These are phyloP conservation scores for Hecatera dysodea DNA, from an alignment of 2,888 invertebrate genomes.

Conservation along the genomic window DNA sequence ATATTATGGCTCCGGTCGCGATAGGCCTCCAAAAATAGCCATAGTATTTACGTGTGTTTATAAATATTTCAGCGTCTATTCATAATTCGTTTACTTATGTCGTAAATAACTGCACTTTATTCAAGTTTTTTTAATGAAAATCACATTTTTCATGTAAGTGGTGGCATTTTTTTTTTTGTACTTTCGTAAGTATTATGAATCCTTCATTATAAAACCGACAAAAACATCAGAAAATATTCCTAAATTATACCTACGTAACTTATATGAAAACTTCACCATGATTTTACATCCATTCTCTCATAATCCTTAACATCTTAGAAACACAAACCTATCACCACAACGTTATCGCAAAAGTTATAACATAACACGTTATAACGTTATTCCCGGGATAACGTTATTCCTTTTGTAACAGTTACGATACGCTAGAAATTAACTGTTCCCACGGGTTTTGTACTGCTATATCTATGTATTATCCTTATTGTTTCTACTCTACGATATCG, in stretches of 20 bases:
- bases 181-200: no score
- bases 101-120: no score
- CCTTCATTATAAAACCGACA: neutral
- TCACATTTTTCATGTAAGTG: no score
- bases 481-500: conserved; percentile 41
- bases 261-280: neutral
- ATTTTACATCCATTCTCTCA: neutral
- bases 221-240: neutral
- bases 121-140: no score
- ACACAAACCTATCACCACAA: conserved; percentile 18
- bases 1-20: no score
- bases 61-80: no score
- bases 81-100: no score
- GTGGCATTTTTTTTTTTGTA: no score
- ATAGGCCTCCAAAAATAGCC: no score
- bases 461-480: conserved; percentile 35
- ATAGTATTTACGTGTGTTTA: no score
- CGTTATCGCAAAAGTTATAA: conserved; percentile 41
- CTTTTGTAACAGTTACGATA: conserved; percentile 44
- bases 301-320: conserved; percentile 8
- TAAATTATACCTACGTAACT: neutral
- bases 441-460: conserved; percentile 30
- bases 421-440: conserved; percentile 49
- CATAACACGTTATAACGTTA: conserved; percentile 37
- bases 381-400: conserved; percentile 34